A percentile compares a stretch with the other conserved stretches of the same genome.
phyloP scores from a whole-genome alignment of 2,113 vertebrate species.

The Cavia aperea region DNA sequence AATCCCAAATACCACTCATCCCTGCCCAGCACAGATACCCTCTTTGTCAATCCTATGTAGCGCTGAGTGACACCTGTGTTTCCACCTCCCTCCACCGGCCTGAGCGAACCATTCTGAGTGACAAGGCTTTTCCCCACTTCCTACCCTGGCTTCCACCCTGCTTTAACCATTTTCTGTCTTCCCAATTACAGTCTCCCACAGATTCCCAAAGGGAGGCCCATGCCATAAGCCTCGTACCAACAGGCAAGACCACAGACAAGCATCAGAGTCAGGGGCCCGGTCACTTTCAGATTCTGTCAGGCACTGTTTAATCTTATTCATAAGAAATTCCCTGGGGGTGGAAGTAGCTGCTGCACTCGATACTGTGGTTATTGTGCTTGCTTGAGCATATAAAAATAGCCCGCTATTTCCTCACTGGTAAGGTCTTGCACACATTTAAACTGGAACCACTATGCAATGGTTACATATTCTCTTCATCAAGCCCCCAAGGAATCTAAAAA shows the following conservation, averaged over 20 bases:
- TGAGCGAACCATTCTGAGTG: neutral
- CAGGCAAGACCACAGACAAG: neutral
- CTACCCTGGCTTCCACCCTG: neutral
- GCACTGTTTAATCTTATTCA: neutral
- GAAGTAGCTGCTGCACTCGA: constrained; percentile 18
- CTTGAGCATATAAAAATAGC: constrained; percentile 57
- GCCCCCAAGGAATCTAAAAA: neutral
- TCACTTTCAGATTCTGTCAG: neutral
- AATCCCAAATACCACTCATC: neutral
- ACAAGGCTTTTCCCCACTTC: neutral
- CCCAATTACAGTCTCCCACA: neutral
- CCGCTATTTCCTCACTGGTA: constrained; percentile 48
- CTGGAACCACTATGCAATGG: neutral
- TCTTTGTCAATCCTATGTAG: neutral
- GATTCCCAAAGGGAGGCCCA: neutral
- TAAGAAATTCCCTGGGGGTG: constrained; percentile 41
- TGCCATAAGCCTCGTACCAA: neutral
- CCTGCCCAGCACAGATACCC: neutral
- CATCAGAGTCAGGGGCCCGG: neutral
- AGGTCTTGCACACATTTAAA: constrained; percentile 19
- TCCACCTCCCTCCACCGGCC: neutral
- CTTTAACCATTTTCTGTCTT: neutral
- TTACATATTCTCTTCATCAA: neutral
- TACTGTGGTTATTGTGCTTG: constrained; percentile 41
- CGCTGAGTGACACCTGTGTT: neutral